phyloP scores from a whole-genome alignment of 2,113 vertebrate genomes.

The Castor canadensis region DNA sequence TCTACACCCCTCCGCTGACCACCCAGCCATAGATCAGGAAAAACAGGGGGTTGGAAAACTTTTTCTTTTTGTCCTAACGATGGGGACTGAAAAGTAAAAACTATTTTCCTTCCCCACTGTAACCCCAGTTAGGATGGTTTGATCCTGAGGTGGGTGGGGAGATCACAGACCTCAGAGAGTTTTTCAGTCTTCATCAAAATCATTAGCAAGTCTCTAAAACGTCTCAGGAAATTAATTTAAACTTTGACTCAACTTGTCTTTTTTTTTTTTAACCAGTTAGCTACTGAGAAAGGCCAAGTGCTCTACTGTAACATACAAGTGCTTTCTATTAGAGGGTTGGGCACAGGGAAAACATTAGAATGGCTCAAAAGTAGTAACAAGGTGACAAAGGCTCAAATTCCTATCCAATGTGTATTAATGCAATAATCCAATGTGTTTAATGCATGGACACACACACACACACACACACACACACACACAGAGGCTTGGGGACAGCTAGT shows the following conservation, averaged over 20 bases:
- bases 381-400: background rate
- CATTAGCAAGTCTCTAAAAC: background rate
- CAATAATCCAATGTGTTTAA: background rate
- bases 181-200: background rate
- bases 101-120: background rate
- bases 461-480: background rate
- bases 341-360: background rate
- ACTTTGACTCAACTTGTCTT: background rate
- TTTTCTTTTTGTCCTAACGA: background rate
- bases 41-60: background rate
- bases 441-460: no score
- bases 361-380: background rate
- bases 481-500: background rate
- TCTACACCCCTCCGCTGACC: background rate
- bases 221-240: constrained; percentile 32
- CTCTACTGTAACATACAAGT: background rate
- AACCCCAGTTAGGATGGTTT: background rate
- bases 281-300: background rate
- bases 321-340: background rate
- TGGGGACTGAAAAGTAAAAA: background rate
- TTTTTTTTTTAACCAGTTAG: constrained; percentile 22
- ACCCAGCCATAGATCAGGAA: background rate
- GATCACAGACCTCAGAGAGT: background rate
- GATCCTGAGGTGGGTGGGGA: background rate
- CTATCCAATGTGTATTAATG: background rate